Percentiles rank a stretch among this genome's conserved stretches.
Evolutionary conservation across 2,113 vertebrate species (phyloP).

Genomic region (Sceloporus undulatus): DNA sequence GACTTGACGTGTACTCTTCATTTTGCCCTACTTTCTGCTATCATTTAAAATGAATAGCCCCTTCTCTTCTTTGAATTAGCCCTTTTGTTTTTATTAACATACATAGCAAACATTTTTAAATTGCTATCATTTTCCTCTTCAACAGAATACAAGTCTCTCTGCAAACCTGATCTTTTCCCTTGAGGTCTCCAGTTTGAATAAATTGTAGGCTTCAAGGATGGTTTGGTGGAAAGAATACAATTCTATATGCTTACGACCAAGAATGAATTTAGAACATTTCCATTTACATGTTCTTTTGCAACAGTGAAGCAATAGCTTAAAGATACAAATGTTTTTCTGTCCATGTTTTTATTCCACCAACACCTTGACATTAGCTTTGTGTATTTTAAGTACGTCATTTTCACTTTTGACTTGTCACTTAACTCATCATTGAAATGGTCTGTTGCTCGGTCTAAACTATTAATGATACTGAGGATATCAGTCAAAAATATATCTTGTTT

Average conservation of each 20-base stretch:
- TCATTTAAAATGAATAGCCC: neutral
- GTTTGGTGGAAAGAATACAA: too few relatives aligned
- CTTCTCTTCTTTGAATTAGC: constrained; percentile 12
- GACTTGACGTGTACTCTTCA: neutral
- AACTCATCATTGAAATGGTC: neutral
- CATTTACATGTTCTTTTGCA: neutral
- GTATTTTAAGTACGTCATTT: neutral
- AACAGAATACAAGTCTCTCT: neutral
- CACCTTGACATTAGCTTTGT: neutral
- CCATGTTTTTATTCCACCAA: neutral
- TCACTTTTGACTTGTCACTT: neutral
- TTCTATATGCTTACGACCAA: neutral
- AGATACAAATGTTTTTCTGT: neutral
- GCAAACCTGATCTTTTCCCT: neutral
- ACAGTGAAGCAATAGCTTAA: neutral
- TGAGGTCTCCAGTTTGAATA: neutral
- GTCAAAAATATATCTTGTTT: neutral
- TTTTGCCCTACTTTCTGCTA: constrained; percentile 13
- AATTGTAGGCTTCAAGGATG: neutral
- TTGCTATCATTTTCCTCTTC: neutral
- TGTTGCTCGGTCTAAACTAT: neutral
- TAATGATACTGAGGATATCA: neutral
- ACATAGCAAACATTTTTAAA: constrained; percentile 20
- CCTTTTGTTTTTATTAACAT: constrained; percentile 2
- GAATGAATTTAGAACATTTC: neutral